Conservation (phyloP, 1,140 invertebrate species). For the Leptinotarsa texana region DNA sequence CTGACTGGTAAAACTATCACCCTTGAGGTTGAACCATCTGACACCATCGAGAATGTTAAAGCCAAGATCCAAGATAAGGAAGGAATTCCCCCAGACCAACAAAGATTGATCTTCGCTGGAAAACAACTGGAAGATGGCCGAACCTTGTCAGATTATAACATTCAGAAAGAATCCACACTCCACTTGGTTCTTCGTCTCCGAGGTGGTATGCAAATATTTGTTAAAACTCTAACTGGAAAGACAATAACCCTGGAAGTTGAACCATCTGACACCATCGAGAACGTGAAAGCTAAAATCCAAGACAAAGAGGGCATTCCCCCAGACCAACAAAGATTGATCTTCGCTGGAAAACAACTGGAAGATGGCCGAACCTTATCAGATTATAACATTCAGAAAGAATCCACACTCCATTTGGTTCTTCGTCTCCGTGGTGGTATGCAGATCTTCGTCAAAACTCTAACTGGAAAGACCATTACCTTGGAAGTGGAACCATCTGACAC, state of each 20-base stretch:
- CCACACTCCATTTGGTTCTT: conserved; percentile 69
- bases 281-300: conserved; percentile 78
- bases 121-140: conserved; percentile 80
- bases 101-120: conserved; percentile 70
- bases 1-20: conserved; percentile 75
- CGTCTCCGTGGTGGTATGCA: conserved; percentile 68
- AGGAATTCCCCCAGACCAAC: conserved; percentile 67
- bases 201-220: conserved; percentile 67
- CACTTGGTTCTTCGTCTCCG: conserved; percentile 76
- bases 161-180: conserved; percentile 73
- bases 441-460: conserved; percentile 73
- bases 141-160: conserved; percentile 77
- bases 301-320: conserved; percentile 70
- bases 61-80: conserved; percentile 68
- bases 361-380: conserved; percentile 65
- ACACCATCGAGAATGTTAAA: conserved; percentile 77
- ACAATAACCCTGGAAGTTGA: conserved; percentile 77
- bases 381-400: conserved; percentile 77
- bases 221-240: conserved; percentile 74
- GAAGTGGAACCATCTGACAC: conserved; percentile 78
- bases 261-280: conserved; percentile 74
- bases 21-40: conserved; percentile 72
- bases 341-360: conserved; percentile 72
- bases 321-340: conserved; percentile 66
- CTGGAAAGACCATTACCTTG: conserved; percentile 78